phyloP scores from a whole-genome alignment of 2,888 invertebrate species.

The Orthosia cruda region DNA sequence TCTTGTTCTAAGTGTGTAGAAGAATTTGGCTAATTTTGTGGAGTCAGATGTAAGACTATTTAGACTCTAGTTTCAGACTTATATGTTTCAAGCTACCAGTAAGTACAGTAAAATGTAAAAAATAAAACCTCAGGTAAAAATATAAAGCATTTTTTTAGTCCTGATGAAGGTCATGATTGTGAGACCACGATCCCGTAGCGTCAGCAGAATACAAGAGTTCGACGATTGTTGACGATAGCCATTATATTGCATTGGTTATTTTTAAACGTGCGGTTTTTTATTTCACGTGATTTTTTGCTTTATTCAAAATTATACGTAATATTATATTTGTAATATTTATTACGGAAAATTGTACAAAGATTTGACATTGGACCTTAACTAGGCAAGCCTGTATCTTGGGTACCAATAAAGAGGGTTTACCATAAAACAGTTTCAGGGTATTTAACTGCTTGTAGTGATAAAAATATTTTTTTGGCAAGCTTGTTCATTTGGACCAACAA shows the following conservation, averaged over 20 bases:
- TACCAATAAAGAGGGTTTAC: too few species aligned
- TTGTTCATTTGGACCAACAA: too few species aligned
- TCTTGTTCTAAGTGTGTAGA: constrained; percentile 15
- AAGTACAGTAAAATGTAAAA: background rate
- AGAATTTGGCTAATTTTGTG: constrained; percentile 19
- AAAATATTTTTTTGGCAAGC: too few species aligned
- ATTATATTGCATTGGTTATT: constrained; percentile 17
- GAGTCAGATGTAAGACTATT: constrained; percentile 4
- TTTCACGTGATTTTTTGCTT: constrained; percentile 15
- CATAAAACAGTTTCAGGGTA: too few species aligned
- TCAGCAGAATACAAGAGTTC: constrained; percentile 26
- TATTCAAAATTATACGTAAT: constrained; percentile 12
- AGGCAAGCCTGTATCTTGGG: too few species aligned
- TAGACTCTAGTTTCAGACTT: background rate
- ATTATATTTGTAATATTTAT: too few species aligned
- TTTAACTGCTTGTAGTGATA: too few species aligned
- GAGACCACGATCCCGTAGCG: constrained; percentile 10
- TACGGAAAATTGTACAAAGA: too few species aligned
- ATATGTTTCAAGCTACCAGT: background rate
- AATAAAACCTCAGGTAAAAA: background rate
- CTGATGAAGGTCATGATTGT: constrained; percentile 43
- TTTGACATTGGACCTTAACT: too few species aligned
- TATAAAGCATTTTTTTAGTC: background rate
- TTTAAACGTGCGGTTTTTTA: constrained; percentile 11
- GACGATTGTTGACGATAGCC: constrained; percentile 5